Percentiles rank a stretch among this genome's conserved stretches.
Evolutionary conservation across 2,888 invertebrate species (phyloP).

Genomic region (Calliphora vomitoria): DNA sequence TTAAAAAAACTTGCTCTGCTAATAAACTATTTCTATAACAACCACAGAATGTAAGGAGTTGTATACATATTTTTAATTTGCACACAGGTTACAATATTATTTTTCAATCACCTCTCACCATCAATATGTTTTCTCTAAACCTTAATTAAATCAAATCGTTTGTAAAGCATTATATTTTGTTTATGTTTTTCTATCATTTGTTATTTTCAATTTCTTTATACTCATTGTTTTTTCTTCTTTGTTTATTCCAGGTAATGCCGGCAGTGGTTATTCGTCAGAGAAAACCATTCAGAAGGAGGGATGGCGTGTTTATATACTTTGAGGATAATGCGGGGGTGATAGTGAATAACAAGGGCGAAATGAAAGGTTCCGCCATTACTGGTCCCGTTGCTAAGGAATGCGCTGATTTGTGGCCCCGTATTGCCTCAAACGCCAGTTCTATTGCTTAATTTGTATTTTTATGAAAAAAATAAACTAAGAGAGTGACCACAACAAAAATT

Average conservation of each 20-base stretch:
- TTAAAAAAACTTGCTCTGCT: too few species aligned
- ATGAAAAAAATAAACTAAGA: slow-evolving; percentile 59
- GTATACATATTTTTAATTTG: too few species aligned
- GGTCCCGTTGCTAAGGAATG: slow-evolving; percentile 99
- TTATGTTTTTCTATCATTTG: background rate
- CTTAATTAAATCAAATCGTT: background rate
- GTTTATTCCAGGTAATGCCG: slow-evolving; percentile 93
- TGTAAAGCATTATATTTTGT: background rate
- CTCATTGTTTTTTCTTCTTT: slow-evolving; percentile 46
- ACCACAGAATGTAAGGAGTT: background rate
- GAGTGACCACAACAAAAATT: slow-evolving; percentile 52
- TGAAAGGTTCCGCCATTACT: slow-evolving; percentile 99
- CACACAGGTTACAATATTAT: background rate
- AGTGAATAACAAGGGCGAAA: slow-evolving; percentile 99
- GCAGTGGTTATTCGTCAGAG: slow-evolving; percentile 99
- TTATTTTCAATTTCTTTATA: background rate
- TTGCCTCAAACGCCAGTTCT: slow-evolving; percentile 99
- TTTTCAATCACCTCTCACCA: background rate
- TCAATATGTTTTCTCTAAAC: background rate
- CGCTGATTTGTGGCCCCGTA: slow-evolving; percentile 99
- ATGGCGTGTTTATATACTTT: slow-evolving; percentile 99
- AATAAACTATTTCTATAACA: too few species aligned
- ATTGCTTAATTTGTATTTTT: slow-evolving; percentile 90
- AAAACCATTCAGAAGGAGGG: slow-evolving; percentile 99
- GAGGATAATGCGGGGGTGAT: slow-evolving; percentile 99